Percentiles rank a stretch among this genome's conserved stretches.
phyloP scores from a whole-genome alignment of 2,888 invertebrate genomes.

The Belgica antarctica region DNA sequence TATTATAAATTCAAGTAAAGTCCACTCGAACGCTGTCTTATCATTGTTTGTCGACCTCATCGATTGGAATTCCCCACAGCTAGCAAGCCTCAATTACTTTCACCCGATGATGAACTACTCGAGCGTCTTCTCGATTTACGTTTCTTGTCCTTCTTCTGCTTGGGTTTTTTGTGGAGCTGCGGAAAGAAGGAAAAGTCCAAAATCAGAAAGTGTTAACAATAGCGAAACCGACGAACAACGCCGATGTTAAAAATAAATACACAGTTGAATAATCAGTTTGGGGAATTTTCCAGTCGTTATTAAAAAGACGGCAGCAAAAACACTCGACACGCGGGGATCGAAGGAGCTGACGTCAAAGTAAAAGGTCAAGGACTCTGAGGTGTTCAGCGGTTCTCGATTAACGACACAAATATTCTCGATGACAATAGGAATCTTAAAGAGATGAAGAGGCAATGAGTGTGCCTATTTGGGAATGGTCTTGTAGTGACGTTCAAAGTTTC shows the following conservation, averaged over 20 bases:
- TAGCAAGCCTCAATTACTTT: constrained; percentile 41
- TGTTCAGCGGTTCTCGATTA: too few relatives aligned
- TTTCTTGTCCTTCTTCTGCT: constrained; percentile 36
- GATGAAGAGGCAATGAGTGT: too few relatives aligned
- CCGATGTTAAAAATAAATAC: constrained; percentile 4
- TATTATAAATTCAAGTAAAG: constrained; percentile 6
- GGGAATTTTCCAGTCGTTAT: constrained; percentile 10
- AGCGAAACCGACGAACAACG: too few relatives aligned
- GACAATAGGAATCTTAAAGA: too few relatives aligned
- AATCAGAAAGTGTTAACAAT: neutral
- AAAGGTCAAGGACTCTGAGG: neutral
- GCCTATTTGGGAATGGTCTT: too few relatives aligned
- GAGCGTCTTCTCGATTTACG: constrained; percentile 31
- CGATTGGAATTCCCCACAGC: constrained; percentile 17
- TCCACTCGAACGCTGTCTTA: too few relatives aligned
- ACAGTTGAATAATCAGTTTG: constrained; percentile 15
- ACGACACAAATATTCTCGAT: too few relatives aligned
- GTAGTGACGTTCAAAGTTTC: too few relatives aligned
- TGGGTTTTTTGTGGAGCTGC: constrained; percentile 24
- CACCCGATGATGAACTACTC: constrained; percentile 34
- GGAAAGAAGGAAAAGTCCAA: constrained; percentile 16
- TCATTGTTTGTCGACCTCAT: too few relatives aligned
- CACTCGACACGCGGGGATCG: neutral
- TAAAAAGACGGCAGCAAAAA: neutral
- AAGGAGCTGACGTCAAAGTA: neutral